Evolutionary conservation across 2,113 vertebrate species (phyloP).

Genomic region (Pseudopodoces humilis): DNA sequence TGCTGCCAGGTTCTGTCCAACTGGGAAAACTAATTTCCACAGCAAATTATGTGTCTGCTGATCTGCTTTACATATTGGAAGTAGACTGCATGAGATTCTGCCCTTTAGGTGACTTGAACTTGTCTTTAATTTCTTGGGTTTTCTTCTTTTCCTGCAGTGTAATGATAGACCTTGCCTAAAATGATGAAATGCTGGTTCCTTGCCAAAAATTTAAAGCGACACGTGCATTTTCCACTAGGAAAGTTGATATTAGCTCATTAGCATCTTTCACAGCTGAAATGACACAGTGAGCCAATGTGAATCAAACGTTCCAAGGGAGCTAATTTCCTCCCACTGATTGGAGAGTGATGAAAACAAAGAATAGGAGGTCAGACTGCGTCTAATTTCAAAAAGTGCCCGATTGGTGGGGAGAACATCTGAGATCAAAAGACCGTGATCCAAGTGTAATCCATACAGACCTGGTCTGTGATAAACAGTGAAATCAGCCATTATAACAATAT

Average conservation of each 20-base stretch:
- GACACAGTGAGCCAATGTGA: constrained; percentile 53
- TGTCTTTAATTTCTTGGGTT: background rate
- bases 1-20: background rate
- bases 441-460: background rate
- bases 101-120: background rate
- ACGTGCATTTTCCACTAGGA: constrained; percentile 38
- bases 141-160: background rate
- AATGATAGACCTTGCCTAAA: constrained; percentile 17
- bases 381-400: constrained; percentile 22
- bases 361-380: constrained; percentile 35
- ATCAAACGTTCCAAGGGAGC: constrained; percentile 6
- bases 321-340: constrained; percentile 58
- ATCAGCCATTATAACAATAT: background rate
- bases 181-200: constrained; percentile 39
- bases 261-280: constrained; percentile 69
- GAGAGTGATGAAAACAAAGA: constrained; percentile 60
- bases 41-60: constrained; percentile 4
- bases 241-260: constrained; percentile 68
- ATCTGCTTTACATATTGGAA: background rate
- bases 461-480: background rate
- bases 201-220: constrained; percentile 34
- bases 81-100: background rate
- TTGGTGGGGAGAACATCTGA: background rate
- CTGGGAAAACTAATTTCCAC: constrained; percentile 32
- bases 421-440: constrained; percentile 7